These are phyloP conservation scores for Xenops minutus DNA, from an alignment of 2,797 vertebrate genomes.

Conservation along the genomic window DNA sequence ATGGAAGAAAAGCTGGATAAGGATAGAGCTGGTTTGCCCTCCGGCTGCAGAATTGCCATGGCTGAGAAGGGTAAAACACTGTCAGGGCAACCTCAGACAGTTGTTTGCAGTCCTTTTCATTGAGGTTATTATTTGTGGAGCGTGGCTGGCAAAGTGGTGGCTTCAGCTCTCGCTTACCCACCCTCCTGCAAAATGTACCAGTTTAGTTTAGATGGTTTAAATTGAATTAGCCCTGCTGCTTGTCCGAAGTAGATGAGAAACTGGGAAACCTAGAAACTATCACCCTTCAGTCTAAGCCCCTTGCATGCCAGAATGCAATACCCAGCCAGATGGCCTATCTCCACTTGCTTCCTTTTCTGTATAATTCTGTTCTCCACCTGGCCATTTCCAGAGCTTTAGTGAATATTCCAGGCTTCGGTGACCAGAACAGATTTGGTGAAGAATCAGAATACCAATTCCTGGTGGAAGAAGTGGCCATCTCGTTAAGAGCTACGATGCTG, in stretches of 20 bases:
- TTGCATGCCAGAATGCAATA: neutral
- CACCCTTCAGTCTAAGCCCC: neutral
- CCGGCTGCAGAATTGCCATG: fast-evolving
- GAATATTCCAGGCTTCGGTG: neutral
- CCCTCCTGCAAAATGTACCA: slow-evolving; percentile 26
- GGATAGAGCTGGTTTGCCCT: neutral
- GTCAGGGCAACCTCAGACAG: neutral
- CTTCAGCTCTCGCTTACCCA: slow-evolving; percentile 37
- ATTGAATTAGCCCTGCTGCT: neutral
- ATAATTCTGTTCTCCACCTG: neutral
- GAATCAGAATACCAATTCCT: neutral
- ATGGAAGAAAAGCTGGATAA: neutral
- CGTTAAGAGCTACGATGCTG: neutral
- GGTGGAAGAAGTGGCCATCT: neutral
- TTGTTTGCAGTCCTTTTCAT: neutral
- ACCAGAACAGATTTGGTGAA: neutral
- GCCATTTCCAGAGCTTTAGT: neutral
- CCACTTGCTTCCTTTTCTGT: neutral
- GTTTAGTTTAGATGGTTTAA: slow-evolving; percentile 21
- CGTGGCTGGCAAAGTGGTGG: neutral
- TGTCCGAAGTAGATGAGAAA: slow-evolving; percentile 30
- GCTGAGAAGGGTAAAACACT: neutral
- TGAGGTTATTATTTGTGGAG: neutral
- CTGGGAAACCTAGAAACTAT: neutral
- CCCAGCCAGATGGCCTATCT: fast-evolving